Evolutionary conservation across 1,140 invertebrate genomes (phyloP).

Genomic region (Cydia fagiglandana): DNA sequence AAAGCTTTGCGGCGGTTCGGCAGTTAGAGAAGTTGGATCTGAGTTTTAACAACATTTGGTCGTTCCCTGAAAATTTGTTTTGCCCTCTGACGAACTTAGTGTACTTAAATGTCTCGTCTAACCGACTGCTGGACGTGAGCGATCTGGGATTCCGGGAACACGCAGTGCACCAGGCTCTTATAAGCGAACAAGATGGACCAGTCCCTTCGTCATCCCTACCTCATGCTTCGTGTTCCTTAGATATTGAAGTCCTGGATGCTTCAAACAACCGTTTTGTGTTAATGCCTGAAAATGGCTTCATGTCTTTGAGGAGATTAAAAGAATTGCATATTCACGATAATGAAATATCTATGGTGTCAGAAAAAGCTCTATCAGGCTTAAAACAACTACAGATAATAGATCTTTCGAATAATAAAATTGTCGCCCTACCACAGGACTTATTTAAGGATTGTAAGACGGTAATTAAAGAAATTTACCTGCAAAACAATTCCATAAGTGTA

Average conservation of each 20-base stretch:
- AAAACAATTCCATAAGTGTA: constrained; percentile 92
- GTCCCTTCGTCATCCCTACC: constrained; percentile 66
- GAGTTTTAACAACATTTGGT: constrained; percentile 93
- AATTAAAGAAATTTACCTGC: constrained; percentile 91
- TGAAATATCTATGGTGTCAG: constrained; percentile 90
- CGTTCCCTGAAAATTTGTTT: constrained; percentile 90
- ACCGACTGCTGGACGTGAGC: constrained; percentile 90
- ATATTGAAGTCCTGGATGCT: constrained; percentile 90
- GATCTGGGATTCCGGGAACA: constrained; percentile 88
- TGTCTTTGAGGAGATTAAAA: constrained; percentile 85
- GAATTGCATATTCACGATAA: constrained; percentile 90
- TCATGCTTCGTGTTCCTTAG: constrained; percentile 84
- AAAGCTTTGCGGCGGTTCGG: constrained; percentile 85
- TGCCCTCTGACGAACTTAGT: constrained; percentile 89
- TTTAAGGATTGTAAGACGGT: constrained; percentile 88
- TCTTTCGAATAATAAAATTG: constrained; percentile 92
- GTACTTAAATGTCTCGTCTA: constrained; percentile 89
- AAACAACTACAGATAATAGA: constrained; percentile 90
- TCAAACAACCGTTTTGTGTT: constrained; percentile 91
- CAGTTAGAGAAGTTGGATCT: constrained; percentile 91
- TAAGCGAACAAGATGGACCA: constrained; percentile 80
- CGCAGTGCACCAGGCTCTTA: constrained; percentile 80
- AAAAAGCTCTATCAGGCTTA: constrained; percentile 88
- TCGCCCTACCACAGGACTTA: constrained; percentile 90
- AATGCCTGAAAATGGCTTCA: constrained; percentile 89